phyloP scores from a whole-genome alignment of 2,888 invertebrate genomes.

The Parnassius orleans region DNA sequence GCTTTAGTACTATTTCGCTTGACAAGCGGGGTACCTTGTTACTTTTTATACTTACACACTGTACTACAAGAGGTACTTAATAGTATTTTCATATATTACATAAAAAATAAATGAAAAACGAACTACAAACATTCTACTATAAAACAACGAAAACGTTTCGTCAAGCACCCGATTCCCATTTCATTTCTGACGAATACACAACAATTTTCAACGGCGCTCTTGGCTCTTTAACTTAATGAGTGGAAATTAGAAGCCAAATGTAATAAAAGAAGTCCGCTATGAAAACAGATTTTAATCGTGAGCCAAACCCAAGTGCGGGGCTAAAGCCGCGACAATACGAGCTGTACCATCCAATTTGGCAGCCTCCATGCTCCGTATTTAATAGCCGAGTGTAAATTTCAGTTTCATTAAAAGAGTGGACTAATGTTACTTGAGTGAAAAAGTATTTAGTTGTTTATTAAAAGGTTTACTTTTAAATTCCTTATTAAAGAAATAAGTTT shows the following conservation, averaged over 20 bases:
- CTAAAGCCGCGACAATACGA: slow-evolving; percentile 21
- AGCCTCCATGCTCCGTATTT: slow-evolving; percentile 32
- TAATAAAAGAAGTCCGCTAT: slow-evolving; percentile 11
- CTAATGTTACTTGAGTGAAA: background rate
- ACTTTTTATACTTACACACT: too few species aligned
- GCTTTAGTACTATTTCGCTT: too few species aligned
- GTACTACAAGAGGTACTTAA: too few species aligned
- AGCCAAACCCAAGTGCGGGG: slow-evolving; percentile 22
- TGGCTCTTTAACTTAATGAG: slow-evolving; percentile 10
- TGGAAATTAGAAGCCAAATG: slow-evolving; percentile 20
- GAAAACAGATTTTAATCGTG: slow-evolving; percentile 29
- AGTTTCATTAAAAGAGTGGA: slow-evolving; percentile 31
- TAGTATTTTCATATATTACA: too few species aligned
- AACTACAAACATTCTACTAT: too few species aligned
- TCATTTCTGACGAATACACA: background rate
- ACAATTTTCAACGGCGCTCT: background rate
- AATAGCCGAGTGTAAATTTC: slow-evolving; percentile 31
- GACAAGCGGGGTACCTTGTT: too few species aligned
- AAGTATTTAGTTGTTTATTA: background rate
- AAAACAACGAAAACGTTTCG: too few species aligned
- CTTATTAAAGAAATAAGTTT: too few species aligned
- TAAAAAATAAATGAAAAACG: too few species aligned
- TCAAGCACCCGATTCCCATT: too few species aligned
- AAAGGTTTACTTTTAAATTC: background rate
- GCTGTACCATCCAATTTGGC: slow-evolving; percentile 35